Base-by-base conservation (phyloP, 1,140 invertebrate genomes). In the Bombyx mandarina region DNA sequence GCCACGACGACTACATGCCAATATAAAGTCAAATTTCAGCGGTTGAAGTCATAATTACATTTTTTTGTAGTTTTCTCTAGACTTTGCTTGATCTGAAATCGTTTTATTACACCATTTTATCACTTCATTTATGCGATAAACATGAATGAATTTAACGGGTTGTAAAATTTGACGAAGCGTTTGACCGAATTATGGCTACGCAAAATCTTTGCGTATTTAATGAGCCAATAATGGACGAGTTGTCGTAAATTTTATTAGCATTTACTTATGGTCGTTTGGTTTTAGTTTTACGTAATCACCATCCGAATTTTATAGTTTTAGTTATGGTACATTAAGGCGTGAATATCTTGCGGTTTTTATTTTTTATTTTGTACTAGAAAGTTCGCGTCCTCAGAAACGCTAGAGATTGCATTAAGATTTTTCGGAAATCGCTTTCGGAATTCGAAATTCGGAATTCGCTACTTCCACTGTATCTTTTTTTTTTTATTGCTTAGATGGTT, bases 71-170 rank as follows among this genome's bases (percentile, higher is more conserved):
- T 10, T 6, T 51, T 35, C 7, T 51, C 22, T 47, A 47, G 45
- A 51, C 8, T 51, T 35, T 9, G 42, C 7, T 45, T 44, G 52
- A 50, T 42, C 62, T 69, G 61, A 61, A 62, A 69, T 69, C 65
- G 60, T 60, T 69, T 69, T 66, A 66, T 59, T 47, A 51, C 45
- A 50, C 52, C 45, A 53, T 57, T 59, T 62, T 58, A 42, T 47
- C 52, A n/a, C 9, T 47, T 47, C 18, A 49, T 35, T 43, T 56
- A 12, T 44, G 45, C 45, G 45, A 55, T 55, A 55, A 47, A 48
- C 12, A 22, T 12, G 45, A 49, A 56, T 42, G 54, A 56, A 35
- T 56, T 56, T 56, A 56, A 48, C 45, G 43, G 53, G 42, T 22
- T 54, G 43, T 44, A 43, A 53, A 12, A n/a, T 54, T 54, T 43